phyloP scores from a whole-genome alignment of 2,888 invertebrate species.

The Sesia apiformis region DNA sequence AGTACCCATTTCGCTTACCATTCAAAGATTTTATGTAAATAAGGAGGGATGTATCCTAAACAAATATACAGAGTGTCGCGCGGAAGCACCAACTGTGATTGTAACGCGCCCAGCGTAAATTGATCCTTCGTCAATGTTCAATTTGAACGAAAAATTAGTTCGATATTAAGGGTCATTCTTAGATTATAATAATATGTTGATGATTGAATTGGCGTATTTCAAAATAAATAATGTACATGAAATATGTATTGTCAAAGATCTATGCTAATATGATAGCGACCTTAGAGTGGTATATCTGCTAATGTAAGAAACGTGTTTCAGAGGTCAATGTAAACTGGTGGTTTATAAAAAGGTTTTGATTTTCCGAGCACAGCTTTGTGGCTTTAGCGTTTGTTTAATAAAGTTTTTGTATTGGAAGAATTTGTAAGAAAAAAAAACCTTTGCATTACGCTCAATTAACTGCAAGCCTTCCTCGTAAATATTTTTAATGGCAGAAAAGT shows the following conservation, averaged over 20 bases:
- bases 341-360: conserved; percentile 29
- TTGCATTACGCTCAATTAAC: background rate
- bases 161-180: background rate
- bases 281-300: too few species aligned
- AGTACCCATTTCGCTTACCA: conserved; percentile 30
- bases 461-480: too few species aligned
- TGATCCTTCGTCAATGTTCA: conserved; percentile 18
- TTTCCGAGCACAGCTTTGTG: conserved; percentile 29
- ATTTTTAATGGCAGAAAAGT: too few species aligned
- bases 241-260: too few species aligned
- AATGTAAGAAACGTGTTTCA: background rate
- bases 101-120: conserved; percentile 31
- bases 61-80: conserved; percentile 60
- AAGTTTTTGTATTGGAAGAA: background rate
- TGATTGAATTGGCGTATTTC: background rate
- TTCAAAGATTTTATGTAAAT: conserved; percentile 38
- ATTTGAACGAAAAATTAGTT: background rate
- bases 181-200: background rate
- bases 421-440: background rate
- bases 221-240: background rate
- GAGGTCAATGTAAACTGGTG: conserved; percentile 17
- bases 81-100: conserved; percentile 42
- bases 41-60: conserved; percentile 62
- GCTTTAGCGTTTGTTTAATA: background rate
- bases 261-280: too few species aligned